phyloP scores from a whole-genome alignment of 35 echinoderm and acorn worm species.

The Lytechinus pictus region DNA sequence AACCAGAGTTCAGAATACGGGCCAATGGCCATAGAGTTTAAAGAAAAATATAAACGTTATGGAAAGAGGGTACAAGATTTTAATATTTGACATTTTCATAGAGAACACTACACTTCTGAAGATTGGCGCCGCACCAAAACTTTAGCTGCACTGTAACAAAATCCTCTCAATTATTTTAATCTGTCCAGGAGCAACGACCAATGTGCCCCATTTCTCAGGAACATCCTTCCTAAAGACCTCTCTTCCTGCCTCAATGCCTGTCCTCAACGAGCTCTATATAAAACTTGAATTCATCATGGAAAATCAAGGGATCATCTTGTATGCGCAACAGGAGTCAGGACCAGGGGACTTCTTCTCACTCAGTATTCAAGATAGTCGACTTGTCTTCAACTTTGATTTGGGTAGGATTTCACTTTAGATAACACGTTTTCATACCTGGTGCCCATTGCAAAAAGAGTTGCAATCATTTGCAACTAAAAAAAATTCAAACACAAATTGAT shows the following conservation, averaged over 20 bases:
- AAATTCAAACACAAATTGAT: no score
- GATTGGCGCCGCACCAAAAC: no score
- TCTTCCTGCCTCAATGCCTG: slow-evolving; percentile 49
- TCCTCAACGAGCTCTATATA: slow-evolving; percentile 57
- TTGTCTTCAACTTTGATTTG: slow-evolving; percentile 88
- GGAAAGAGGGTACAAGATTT: no score
- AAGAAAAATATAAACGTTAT: no score
- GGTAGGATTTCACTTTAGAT: slow-evolving; percentile 57
- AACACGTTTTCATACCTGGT: no score
- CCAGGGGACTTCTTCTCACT: slow-evolving; percentile 88
- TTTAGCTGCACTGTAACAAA: no score
- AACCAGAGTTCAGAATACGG: no score
- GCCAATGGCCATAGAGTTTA: no score
- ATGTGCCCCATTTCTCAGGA: slow-evolving; percentile 71
- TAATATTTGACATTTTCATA: no score
- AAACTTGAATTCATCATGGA: slow-evolving; percentile 71
- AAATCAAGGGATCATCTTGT: slow-evolving; percentile 73
- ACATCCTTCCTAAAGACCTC: slow-evolving; percentile 79
- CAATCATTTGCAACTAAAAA: no score
- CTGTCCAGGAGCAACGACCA: slow-evolving; percentile 20
- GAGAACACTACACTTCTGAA: no score
- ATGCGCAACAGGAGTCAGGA: slow-evolving; percentile 58
- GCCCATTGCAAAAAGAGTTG: no score
- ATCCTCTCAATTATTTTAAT: neutral
- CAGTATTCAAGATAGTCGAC: slow-evolving; percentile 52